phyloP scores from a whole-genome alignment of 2,797 vertebrate genomes.

The Diplodus sargus region DNA sequence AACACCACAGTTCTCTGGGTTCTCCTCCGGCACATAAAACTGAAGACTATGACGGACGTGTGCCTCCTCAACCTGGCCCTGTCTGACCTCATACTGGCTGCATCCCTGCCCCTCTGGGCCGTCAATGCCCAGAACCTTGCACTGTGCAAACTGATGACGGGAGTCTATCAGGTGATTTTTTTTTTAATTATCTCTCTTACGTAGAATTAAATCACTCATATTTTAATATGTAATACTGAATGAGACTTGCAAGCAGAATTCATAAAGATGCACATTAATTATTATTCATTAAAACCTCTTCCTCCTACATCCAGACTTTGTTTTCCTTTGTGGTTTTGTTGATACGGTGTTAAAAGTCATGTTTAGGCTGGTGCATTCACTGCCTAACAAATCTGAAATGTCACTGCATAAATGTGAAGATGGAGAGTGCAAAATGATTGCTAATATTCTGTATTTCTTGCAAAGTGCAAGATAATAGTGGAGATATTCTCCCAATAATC shows the following conservation, averaged over 20 bases:
- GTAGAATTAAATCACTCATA: too few relatives aligned
- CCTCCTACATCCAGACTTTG: too few relatives aligned
- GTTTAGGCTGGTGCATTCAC: background rate
- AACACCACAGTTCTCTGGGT: constrained; percentile 88
- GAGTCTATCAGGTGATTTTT: constrained; percentile 80
- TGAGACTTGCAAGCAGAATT: background rate
- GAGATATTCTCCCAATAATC: background rate
- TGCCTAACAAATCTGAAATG: background rate
- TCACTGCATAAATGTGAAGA: background rate
- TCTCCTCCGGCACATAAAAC: constrained; percentile 82
- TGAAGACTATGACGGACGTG: constrained; percentile 87
- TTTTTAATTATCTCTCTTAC: too few relatives aligned
- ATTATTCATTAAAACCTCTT: too few relatives aligned
- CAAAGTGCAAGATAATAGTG: too few relatives aligned
- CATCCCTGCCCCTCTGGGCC: constrained; percentile 86
- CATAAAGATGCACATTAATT: background rate
- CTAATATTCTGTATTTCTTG: too few relatives aligned
- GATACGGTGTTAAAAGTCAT: background rate
- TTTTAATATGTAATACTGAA: too few relatives aligned
- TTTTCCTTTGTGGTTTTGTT: background rate
- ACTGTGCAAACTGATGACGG: constrained; percentile 87
- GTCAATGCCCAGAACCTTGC: constrained; percentile 59
- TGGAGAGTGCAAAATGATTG: too few relatives aligned
- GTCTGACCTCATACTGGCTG: constrained; percentile 87
- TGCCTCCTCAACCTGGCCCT: constrained; percentile 90